These are phyloP conservation scores for Pinna nobilis DNA, from an alignment of 1,140 invertebrate species.

Conservation along the genomic window DNA sequence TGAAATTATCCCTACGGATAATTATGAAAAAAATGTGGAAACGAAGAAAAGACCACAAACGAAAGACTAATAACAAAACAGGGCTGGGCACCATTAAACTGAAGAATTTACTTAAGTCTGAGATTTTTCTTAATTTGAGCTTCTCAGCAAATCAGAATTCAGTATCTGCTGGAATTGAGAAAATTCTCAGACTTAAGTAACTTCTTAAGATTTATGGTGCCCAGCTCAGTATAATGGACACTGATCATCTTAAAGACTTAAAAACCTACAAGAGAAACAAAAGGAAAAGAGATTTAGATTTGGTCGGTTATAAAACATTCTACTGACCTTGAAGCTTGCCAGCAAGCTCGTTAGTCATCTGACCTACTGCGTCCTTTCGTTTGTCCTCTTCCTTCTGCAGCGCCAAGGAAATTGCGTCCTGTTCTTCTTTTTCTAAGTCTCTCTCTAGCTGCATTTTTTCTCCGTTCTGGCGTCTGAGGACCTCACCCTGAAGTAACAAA, in stretches of 20 bases:
- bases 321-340: constrained; percentile 69
- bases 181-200: too few species aligned
- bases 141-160: too few species aligned
- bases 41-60: too few species aligned
- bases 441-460: constrained; percentile 65
- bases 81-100: too few species aligned
- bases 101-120: too few species aligned
- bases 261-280: not conserved
- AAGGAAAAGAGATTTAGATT: not conserved
- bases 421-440: constrained; percentile 64
- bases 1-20: too few species aligned
- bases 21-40: too few species aligned
- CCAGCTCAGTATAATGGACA: too few species aligned
- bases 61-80: too few species aligned
- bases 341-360: constrained; percentile 54
- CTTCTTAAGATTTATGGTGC: not conserved
- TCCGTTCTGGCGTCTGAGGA: constrained; percentile 65
- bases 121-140: too few species aligned
- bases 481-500: constrained; percentile 48
- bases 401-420: constrained; percentile 51
- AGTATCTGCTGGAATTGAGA: too few species aligned
- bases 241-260: not conserved
- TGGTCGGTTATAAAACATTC: too few species aligned
- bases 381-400: constrained; percentile 57
- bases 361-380: constrained; percentile 49